Evolutionary conservation across 1,140 invertebrate genomes (phyloP).

Genomic region (Melitaea cinxia): DNA sequence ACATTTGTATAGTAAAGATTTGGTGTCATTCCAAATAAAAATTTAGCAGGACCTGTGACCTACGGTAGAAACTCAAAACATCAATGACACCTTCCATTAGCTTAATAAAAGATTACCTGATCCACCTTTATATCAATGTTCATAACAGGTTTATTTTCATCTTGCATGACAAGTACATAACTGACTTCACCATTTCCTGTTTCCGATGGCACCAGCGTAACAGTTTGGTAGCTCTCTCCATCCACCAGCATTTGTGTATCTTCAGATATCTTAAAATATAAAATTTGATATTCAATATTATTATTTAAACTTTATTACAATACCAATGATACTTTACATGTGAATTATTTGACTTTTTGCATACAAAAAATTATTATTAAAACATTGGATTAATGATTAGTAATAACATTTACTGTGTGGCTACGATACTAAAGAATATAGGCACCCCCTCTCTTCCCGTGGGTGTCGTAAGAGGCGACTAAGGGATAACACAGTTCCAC

Average conservation of each 20-base stretch:
- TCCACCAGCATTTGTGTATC: constrained; percentile 60
- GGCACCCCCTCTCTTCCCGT: too few species aligned
- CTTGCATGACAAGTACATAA: constrained; percentile 94
- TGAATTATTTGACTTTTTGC: too few species aligned
- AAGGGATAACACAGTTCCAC: too few species aligned
- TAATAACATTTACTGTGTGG: too few species aligned
- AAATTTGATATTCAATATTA: background rate
- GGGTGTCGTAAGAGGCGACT: too few species aligned
- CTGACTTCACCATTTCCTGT: constrained; percentile 91
- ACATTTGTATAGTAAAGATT: background rate
- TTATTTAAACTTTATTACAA: background rate
- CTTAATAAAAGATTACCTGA: constrained; percentile 62
- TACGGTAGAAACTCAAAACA: background rate
- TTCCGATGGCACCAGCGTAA: constrained; percentile 93
- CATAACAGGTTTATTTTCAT: constrained; percentile 75
- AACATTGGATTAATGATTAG: too few species aligned
- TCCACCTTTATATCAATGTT: constrained; percentile 63
- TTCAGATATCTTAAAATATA: constrained; percentile 44
- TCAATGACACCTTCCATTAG: constrained; percentile 1
- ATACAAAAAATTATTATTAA: too few species aligned
- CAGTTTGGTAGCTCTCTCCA: constrained; percentile 89
- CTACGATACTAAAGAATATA: too few species aligned
- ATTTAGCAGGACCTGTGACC: background rate
- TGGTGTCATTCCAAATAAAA: background rate
- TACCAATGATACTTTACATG: too few species aligned